Conservation (phyloP, 2,888 invertebrate genomes). For the Sesia bembeciformis region DNA sequence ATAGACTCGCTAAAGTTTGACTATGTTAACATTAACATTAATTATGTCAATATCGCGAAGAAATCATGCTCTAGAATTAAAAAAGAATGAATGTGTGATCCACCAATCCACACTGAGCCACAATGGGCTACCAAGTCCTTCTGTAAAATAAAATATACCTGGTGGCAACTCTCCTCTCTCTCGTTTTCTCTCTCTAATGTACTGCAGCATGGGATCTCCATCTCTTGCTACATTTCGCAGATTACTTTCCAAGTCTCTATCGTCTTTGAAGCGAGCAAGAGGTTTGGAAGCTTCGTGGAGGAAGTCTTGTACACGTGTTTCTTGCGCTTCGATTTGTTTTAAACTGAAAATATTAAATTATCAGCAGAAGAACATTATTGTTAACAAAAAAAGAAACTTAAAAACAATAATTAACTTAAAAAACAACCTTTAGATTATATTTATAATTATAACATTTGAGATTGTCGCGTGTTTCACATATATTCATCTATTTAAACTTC, state of each 20-base stretch:
- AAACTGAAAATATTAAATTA: slow-evolving; percentile 50
- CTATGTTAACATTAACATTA: no score
- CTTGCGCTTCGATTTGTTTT: slow-evolving; percentile 86
- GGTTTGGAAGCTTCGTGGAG: slow-evolving; percentile 92
- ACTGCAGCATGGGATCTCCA: slow-evolving; percentile 96
- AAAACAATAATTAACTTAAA: neutral
- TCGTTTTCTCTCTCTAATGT: slow-evolving; percentile 79
- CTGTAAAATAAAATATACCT: slow-evolving; percentile 36
- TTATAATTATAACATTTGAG: no score
- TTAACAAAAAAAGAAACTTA: slow-evolving; percentile 10
- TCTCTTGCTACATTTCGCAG: slow-evolving; percentile 83
- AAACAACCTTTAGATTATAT: no score
- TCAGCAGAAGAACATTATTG: no score
- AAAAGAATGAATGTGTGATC: no score
- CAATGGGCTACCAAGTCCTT: no score
- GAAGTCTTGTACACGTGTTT: slow-evolving; percentile 80
- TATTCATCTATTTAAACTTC: no score
- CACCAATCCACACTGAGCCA: no score
- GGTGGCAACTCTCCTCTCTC: slow-evolving; percentile 67
- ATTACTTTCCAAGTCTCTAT: slow-evolving; percentile 88
- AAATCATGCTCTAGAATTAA: no score
- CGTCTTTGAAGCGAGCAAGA: slow-evolving; percentile 90
- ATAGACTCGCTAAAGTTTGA: no score
- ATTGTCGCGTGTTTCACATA: no score
- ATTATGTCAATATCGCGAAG: no score